Base-by-base conservation (phyloP, 2,113 vertebrate species). In the Cephalopholis sonnerati region DNA sequence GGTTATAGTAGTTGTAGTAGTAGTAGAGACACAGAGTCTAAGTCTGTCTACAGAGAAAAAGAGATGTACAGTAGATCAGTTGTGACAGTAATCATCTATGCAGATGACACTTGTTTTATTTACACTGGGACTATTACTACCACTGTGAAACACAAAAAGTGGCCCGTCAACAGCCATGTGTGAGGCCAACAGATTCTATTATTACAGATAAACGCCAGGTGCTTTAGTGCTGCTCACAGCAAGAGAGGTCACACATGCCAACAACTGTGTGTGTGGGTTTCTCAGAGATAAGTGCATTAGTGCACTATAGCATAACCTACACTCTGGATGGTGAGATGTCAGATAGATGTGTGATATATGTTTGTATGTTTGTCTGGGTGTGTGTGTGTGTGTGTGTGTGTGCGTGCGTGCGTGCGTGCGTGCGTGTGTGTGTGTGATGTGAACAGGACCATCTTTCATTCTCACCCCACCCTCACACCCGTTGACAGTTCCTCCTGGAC, bases 211-310 rank as follows among this genome's bases (percentile, higher is more conserved):
- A 36, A 36, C 32, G 5, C 2, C 41, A 44, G 41, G 11, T 44
- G 27, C n/a, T 50, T 8, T n/a, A n/a, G 4, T 24, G 32, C 22
- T 50, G 9, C 50, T 77, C 27, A 68, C 15, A 39, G 73, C 20
- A 16, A 44, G 41, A 44, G 41, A 44, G 16, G 27, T 15, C 17
- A 80, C 50, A 46, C 39, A 59, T 53, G 25, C 51, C 3, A 13
- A 16, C 32, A 55, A n/a, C 18, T n/a, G 25, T 24, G 15, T 58
- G 24, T 83, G 44, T 65, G 24, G 78, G 32, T 77, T 41, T 59
- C 12, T 29, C 32, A 18, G 6, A 55, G 36, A 48, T 76, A 63
- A 48, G 25, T 54, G 32, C 67, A 71, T n/a, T 18, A 24, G 27
- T 36, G 81, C 51, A 67, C 7, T 13, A 22, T 18, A 53, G 27